Evolutionary conservation across 2,113 vertebrate species (phyloP).

Genomic region (Dunckerocampus dactyliophorus): DNA sequence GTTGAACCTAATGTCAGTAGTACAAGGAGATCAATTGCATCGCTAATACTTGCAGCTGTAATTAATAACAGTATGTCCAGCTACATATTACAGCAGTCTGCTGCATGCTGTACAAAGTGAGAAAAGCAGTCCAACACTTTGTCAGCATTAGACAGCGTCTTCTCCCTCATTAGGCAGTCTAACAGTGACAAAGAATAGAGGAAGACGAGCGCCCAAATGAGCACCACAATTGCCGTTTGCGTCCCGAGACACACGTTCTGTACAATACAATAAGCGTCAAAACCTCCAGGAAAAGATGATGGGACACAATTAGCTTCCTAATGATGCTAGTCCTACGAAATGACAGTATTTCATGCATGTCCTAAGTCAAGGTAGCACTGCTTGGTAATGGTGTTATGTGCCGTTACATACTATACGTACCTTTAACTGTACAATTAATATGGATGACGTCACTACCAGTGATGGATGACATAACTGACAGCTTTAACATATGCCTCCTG

Average conservation of each 20-base stretch:
- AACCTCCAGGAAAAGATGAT: constrained; percentile 30
- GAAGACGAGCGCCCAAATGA: constrained; percentile 30
- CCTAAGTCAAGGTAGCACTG: not conserved
- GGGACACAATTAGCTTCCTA: constrained; percentile 41
- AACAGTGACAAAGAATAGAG: constrained; percentile 16
- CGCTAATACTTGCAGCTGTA: not conserved
- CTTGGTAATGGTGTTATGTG: not conserved
- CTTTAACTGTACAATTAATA: constrained; percentile 4
- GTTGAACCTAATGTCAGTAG: too few relatives aligned
- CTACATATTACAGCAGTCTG: constrained; percentile 3
- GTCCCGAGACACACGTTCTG: constrained; percentile 21
- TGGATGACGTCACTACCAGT: constrained; percentile 9
- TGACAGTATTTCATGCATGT: not conserved
- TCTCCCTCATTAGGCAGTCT: constrained; percentile 26
- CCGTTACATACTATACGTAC: not conserved
- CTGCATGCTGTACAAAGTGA: constrained; percentile 9
- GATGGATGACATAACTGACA: not conserved
- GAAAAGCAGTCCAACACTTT: constrained; percentile 14
- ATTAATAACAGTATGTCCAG: constrained; percentile 3
- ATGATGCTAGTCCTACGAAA: constrained; percentile 20
- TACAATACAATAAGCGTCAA: constrained; percentile 34
- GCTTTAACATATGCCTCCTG: not conserved
- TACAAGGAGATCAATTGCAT: too few relatives aligned
- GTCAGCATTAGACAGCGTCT: constrained; percentile 14
- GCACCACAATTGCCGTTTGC: constrained; percentile 5